A percentile compares a stretch with the other conserved stretches of the same genome.
Conservation (phyloP, 1,140 invertebrate genomes). For the Zaprionus camerounensis region DNA sequence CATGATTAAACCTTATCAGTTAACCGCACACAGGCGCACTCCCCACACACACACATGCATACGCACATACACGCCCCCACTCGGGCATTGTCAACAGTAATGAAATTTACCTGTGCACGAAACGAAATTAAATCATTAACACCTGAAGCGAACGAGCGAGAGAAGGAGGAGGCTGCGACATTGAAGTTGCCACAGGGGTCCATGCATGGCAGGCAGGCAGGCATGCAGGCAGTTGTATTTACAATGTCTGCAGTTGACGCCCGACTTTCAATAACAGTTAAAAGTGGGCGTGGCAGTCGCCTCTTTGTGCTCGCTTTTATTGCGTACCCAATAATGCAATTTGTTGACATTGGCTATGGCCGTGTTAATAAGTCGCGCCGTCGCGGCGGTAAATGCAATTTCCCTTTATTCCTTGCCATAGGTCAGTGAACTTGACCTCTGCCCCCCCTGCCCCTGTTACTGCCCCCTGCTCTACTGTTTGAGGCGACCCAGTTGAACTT, state of each 20-base stretch:
- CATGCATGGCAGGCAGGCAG: not conserved
- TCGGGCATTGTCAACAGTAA: slow-evolving; percentile 73
- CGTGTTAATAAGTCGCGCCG: slow-evolving; percentile 67
- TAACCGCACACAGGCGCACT: slow-evolving; percentile 37
- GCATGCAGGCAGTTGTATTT: slow-evolving; percentile 15
- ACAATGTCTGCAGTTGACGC: slow-evolving; percentile 38
- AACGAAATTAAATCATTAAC: slow-evolving; percentile 79
- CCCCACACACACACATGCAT: slow-evolving; percentile 16
- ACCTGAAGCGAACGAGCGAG: slow-evolving; percentile 58
- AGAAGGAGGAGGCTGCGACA: slow-evolving; percentile 11
- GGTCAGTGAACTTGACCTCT: slow-evolving; percentile 42
- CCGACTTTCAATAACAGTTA: slow-evolving; percentile 59
- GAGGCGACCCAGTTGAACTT: slow-evolving; percentile 51
- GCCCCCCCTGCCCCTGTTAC: not conserved
- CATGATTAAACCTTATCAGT: slow-evolving; percentile 55
- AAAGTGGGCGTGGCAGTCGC: slow-evolving; percentile 22
- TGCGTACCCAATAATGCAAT: slow-evolving; percentile 71
- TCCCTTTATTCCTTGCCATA: slow-evolving; percentile 23
- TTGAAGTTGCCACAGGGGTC: slow-evolving; percentile 23
- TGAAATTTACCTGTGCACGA: slow-evolving; percentile 77
- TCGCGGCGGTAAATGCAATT: slow-evolving; percentile 60
- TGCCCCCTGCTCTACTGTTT: not conserved
- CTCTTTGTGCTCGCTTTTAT: slow-evolving; percentile 58
- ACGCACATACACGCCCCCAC: slow-evolving; percentile 18
- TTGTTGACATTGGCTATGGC: slow-evolving; percentile 78